phyloP scores from a whole-genome alignment of 2,888 invertebrate genomes.

The Hoplodrina ambigua region DNA sequence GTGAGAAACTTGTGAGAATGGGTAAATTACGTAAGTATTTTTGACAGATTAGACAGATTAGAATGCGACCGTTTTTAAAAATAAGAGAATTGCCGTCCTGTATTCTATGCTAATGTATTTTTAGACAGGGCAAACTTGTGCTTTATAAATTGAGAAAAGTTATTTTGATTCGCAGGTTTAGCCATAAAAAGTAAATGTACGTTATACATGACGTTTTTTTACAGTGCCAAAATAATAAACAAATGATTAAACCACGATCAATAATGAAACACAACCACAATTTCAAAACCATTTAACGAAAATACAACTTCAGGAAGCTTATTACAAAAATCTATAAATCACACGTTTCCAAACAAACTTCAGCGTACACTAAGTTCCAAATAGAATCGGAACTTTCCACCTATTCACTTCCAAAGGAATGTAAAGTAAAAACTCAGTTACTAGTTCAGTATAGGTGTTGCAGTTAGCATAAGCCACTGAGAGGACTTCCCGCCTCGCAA shows the following conservation, averaged over 20 bases:
- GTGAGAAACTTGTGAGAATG: too few species aligned
- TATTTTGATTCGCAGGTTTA: too few species aligned
- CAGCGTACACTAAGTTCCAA: slow-evolving; percentile 30
- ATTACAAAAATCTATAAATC: slow-evolving; percentile 49
- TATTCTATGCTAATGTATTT: too few species aligned
- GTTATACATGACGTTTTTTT: too few species aligned
- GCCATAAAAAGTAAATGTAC: too few species aligned
- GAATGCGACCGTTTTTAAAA: too few species aligned
- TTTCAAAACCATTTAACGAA: slow-evolving; percentile 23
- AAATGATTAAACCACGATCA: neutral
- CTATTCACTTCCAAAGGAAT: slow-evolving; percentile 46
- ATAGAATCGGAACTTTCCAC: slow-evolving; percentile 40
- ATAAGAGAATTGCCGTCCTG: too few species aligned
- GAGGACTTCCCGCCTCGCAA: slow-evolving; percentile 56
- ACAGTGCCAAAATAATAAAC: neutral
- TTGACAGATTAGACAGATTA: too few species aligned
- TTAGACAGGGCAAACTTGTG: too few species aligned
- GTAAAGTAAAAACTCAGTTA: slow-evolving; percentile 48
- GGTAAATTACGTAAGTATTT: too few species aligned
- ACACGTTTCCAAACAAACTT: slow-evolving; percentile 26
- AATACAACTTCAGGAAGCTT: slow-evolving; percentile 11
- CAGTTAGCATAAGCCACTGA: slow-evolving; percentile 52
- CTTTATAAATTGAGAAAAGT: too few species aligned
- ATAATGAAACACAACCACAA: neutral
- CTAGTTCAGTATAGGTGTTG: slow-evolving; percentile 56